phyloP scores from a whole-genome alignment of 2,113 vertebrate genomes.

The Stegastes partitus region DNA sequence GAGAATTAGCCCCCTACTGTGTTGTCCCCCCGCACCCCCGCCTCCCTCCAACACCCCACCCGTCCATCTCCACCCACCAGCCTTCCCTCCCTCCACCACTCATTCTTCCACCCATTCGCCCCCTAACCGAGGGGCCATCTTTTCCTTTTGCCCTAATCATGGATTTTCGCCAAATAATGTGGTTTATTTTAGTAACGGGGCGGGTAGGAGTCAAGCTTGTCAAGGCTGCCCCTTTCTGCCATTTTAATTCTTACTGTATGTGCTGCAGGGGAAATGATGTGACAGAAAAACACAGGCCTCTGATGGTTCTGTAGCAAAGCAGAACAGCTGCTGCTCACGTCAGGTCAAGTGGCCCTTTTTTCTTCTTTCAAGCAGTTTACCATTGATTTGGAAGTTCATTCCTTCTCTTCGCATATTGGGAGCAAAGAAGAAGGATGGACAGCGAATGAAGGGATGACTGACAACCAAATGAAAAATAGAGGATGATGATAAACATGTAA shows the following conservation, averaged over 20 bases:
- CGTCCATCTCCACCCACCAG: conserved; percentile 90
- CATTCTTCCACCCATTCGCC: conserved; percentile 76
- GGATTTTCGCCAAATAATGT: conserved; percentile 92
- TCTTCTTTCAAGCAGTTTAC: conserved; percentile 15
- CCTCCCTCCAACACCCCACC: conserved; percentile 88
- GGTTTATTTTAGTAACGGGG: conserved; percentile 89
- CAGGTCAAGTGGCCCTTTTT: conserved; percentile 8
- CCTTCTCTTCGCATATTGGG: neutral
- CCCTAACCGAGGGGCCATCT: conserved; percentile 75
- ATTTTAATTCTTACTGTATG: conserved; percentile 44
- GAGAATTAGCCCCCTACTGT: conserved; percentile 96
- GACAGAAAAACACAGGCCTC: conserved; percentile 31
- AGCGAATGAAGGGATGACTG: conserved; percentile 45
- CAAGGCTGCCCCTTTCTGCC: conserved; percentile 34
- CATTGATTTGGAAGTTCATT: neutral
- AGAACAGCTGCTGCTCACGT: conserved; percentile 2
- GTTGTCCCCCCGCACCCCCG: no score
- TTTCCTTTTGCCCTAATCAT: conserved; percentile 89
- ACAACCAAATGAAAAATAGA: conserved; percentile 24
- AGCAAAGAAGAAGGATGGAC: conserved; percentile 15
- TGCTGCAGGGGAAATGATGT: conserved; percentile 22
- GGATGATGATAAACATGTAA: conserved; percentile 21
- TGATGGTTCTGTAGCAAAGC: neutral
- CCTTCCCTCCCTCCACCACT: conserved; percentile 83
- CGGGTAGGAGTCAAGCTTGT: conserved; percentile 82